Percentiles rank a stretch among this genome's conserved stretches.
phyloP scores from a whole-genome alignment of 1,140 invertebrate species.

The Pentalonia nigronervosa region DNA sequence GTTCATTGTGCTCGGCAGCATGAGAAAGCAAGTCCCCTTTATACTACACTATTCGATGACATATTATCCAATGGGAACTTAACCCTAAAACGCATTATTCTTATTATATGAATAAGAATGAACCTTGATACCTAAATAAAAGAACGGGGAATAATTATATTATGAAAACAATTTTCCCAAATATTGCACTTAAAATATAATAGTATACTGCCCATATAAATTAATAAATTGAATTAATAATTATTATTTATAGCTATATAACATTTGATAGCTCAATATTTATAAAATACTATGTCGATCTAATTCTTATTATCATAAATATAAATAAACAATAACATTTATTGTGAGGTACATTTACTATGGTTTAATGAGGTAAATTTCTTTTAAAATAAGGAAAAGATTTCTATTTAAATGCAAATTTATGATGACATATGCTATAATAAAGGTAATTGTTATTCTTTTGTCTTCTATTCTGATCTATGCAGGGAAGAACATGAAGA shows the following conservation, averaged over 20 bases:
- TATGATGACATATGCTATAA: no score
- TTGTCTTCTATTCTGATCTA: background rate
- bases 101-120: background rate
- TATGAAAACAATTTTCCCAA: background rate
- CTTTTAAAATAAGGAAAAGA: background rate
- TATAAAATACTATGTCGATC: no score
- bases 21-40: background rate
- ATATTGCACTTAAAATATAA: background rate
- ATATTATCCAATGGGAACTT: background rate
- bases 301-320: no score
- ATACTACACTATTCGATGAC: background rate
- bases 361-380: background rate
- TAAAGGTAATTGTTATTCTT: background rate
- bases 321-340: no score
- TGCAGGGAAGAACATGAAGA: background rate
- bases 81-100: background rate
- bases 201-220: background rate
- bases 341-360: no score
- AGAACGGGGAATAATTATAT: background rate
- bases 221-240: background rate
- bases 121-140: background rate
- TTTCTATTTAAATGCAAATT: background rate
- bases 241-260: background rate
- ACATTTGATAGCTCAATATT: no score
- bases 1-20: background rate